phyloP scores from a whole-genome alignment of 2,797 vertebrate genomes.

The Cyclopterus lumpus region DNA sequence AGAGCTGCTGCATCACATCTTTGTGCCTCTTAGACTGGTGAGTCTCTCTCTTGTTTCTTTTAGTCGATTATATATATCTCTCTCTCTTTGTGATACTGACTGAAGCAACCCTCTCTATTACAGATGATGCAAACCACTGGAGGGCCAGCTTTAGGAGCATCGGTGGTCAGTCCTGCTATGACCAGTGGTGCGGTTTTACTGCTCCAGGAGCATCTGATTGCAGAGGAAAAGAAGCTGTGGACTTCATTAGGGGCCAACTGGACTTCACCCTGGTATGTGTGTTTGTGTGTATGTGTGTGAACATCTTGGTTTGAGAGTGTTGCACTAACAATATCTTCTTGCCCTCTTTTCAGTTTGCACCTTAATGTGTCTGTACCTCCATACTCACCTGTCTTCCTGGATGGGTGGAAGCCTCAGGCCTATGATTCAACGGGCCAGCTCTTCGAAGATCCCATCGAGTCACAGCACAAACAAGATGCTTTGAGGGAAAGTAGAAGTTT shows the following conservation, averaged over 20 bases:
- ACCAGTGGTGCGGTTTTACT: slow-evolving; percentile 86
- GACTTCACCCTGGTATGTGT: slow-evolving; percentile 75
- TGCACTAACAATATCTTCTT: slow-evolving; percentile 9
- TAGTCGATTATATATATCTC: neutral
- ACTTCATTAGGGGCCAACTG: slow-evolving; percentile 86
- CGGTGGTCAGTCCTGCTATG: slow-evolving; percentile 83
- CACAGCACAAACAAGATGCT: slow-evolving; percentile 86
- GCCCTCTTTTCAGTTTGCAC: slow-evolving; percentile 66
- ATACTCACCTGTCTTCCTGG: slow-evolving; percentile 85
- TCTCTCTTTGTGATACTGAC: neutral
- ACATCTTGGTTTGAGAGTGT: neutral
- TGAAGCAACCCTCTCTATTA: neutral
- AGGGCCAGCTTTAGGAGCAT: slow-evolving; percentile 76
- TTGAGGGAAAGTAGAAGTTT: slow-evolving; percentile 48
- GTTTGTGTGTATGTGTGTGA: neutral
- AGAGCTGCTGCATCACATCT: slow-evolving; percentile 87
- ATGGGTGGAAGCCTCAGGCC: slow-evolving; percentile 84
- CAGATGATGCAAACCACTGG: slow-evolving; percentile 88
- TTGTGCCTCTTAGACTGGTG: slow-evolving; percentile 87
- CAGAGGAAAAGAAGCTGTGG: slow-evolving; percentile 84
- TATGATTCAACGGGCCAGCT: slow-evolving; percentile 71
- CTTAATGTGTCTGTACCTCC: slow-evolving; percentile 66
- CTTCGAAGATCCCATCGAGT: slow-evolving; percentile 85
- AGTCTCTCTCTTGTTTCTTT: slow-evolving; percentile 35
- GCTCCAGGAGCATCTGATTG: slow-evolving; percentile 80